Base-by-base conservation (phyloP, 2,888 invertebrate genomes). In the Acleris literana region DNA sequence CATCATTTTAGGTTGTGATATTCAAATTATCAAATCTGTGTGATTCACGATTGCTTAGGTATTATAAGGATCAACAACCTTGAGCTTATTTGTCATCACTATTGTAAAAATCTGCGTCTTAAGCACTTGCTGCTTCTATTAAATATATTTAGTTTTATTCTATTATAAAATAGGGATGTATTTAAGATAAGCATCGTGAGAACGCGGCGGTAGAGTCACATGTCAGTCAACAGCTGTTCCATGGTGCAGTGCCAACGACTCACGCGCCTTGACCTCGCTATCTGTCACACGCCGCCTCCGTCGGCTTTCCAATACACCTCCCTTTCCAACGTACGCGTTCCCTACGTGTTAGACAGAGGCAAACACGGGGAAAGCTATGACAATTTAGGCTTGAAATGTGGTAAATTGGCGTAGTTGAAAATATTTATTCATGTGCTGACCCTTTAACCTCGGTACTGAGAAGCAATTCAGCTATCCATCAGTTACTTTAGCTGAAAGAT, bases 241-340 rank as follows among this genome's bases (percentile, higher is more conserved):
- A 65, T 60, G 87, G 83, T 84, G 79, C 77, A 78, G 77, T 90
- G 90, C 89, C 90, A 91, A 88, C 86, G 87, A 84, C 88, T 83
- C 76, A 72, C 74, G 76, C 83, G 80, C 87, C 87, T 90, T 90
- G 90, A 90, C 90, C 89, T 86, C 86, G 81, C 77, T 71, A 72
- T 70, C 71, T 77, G 77, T 77, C 81, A 77, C 75, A 73, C 75
- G 69, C 73, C 74, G 78, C 76, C 79, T 80, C 79, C 78, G 74
- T 76, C 75, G 74, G 73, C 74, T 76, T 76, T 72, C 71, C 72
- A 68, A 64, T 57, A 68, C 59, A 64, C 70, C 68, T 70, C 70
- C 60, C 60, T 52, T 56, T 60, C 46, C 63, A 62, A 60, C 63
- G 53, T 55, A 49, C 49, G 59, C 57, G 11, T 43, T 49, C 39